These are phyloP conservation scores for Busseola fusca DNA, from an alignment of 2,888 invertebrate species.

Conservation along the genomic window DNA sequence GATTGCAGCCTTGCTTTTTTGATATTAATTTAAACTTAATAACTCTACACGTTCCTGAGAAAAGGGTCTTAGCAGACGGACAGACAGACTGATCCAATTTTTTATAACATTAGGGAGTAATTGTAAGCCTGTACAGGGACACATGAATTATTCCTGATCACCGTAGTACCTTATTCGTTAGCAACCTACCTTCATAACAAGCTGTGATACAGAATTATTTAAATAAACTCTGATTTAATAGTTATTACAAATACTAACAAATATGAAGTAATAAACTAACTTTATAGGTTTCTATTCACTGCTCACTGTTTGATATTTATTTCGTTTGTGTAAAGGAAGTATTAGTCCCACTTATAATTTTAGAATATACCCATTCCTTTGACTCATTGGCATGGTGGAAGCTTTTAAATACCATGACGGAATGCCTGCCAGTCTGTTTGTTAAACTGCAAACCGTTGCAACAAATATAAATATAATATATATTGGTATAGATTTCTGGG, in stretches of 20 bases:
- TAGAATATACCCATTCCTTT: not conserved
- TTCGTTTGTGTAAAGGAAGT: not conserved
- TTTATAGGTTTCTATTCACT: slow-evolving; percentile 6
- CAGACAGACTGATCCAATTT: no score
- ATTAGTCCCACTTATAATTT: not conserved
- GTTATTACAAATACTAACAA: slow-evolving; percentile 1
- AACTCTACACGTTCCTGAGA: no score
- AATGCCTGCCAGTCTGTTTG: not conserved
- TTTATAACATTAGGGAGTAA: no score
- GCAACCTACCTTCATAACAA: not conserved
- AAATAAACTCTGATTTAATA: not conserved
- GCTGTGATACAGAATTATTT: not conserved
- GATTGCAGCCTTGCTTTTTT: no score
- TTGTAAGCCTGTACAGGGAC: no score
- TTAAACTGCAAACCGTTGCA: not conserved
- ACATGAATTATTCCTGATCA: not conserved
- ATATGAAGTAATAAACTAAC: slow-evolving; percentile 18
- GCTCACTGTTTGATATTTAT: not conserved
- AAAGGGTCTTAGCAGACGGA: no score
- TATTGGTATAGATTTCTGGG: no score
- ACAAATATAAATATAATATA: no score
- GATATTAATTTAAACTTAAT: no score
- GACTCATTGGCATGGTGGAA: not conserved
- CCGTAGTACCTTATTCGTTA: not conserved
- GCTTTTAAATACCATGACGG: not conserved